Evolutionary conservation across 1,140 invertebrate genomes (phyloP), one percentile per base, ranked within the genome.

Genomic region (Drosophila eugracilis): DNA sequence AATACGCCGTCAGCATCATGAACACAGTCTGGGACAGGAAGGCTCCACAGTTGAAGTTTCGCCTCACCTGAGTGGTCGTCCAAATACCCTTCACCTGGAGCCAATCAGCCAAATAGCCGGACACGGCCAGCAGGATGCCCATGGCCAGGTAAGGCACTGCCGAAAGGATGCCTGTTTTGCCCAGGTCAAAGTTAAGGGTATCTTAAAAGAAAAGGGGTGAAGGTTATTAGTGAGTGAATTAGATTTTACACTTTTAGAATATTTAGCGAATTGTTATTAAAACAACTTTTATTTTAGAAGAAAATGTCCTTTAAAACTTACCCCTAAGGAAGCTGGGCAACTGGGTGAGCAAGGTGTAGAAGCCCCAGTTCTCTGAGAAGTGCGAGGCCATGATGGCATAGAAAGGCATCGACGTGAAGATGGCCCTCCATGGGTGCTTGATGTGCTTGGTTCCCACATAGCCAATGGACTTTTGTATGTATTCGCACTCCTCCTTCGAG

Each of bases 321-420:
- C 96, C 96, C 92, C 94, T 96, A 94, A 99, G 96, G 91, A 97
- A 99, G 32, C 95, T 97, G 3, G 98, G 98, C 26, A 99, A 92
- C 77, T 97, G 96, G 0, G 97, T 98, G 0, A 98, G 93, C 89
- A 98, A 93, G 0, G 97, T 98, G 89, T 98, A 98, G 92, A 98
- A 98, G 12, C 97, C 97, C 97, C 97, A 99, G 92, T 98, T 98
- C 92, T 98, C 97, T 57, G 96, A 95, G 92, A 98, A 98, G 91
- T 98, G 97, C 3, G 97, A 97, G 15, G 95, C 94, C 15, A 97
- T 94, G 47, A 98, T 97, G 0, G 97, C 97, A 96, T 97, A 98
- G 2, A 98, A 96, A 0, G 97, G 95, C 37, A 94, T 92, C 0
- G 97, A 98, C 1, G 93, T 95, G 14, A 98, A 91, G 77, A 98